Conservation (phyloP, 2,113 vertebrate species). For the Paradisaea rubra region DNA sequence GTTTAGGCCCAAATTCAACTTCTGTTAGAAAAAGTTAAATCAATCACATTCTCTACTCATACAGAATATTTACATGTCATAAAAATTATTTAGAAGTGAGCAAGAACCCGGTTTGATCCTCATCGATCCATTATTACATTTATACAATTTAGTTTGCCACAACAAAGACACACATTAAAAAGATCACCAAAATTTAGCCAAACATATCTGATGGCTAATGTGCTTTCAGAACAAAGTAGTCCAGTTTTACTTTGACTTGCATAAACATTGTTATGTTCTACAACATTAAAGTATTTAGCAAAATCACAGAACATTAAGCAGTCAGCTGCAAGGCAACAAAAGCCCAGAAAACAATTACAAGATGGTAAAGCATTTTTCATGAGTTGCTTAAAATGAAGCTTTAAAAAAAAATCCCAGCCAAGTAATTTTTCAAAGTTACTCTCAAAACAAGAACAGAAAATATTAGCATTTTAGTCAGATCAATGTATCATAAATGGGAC, state of each 20-base stretch:
- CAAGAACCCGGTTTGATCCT: not conserved
- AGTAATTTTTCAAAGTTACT: not conserved
- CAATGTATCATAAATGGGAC: not conserved
- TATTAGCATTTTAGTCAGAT: not conserved
- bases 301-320: not conserved
- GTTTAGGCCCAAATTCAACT: not conserved
- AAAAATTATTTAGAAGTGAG: not conserved
- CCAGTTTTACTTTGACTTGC: not conserved
- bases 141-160: not conserved
- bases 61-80: not conserved
- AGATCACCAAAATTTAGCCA: not conserved
- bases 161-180: not conserved
- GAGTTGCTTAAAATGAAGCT: not conserved
- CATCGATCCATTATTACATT: not conserved
- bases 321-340: not conserved
- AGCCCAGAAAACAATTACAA: not conserved
- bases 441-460: not conserved
- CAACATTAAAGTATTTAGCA: not conserved
- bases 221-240: not conserved
- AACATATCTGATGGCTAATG: not conserved
- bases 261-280: not conserved
- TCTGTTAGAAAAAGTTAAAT: not conserved
- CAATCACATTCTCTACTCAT: accelerated
- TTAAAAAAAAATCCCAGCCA: not conserved
- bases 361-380: not conserved